Evolutionary conservation across 2,888 invertebrate species (phyloP), one percentile per base, ranked within the genome.

Genomic region (Cataglyphis cursor): DNA sequence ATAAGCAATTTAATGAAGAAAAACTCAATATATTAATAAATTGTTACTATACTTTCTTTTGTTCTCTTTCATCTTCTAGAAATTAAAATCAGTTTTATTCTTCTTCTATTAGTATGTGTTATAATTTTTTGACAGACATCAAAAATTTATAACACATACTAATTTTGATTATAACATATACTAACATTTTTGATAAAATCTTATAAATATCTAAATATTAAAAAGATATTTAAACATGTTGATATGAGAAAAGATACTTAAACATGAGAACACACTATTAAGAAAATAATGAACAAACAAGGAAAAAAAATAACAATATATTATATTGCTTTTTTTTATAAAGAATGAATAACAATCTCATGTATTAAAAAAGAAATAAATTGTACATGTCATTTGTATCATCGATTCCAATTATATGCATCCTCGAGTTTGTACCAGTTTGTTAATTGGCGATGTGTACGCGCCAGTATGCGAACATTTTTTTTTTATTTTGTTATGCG

Each of bases 401-500:
- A 28, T 51, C 24, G 28, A 68, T 76, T 76, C 24, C 21, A 66
- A 24, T 68, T 28, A 15, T 41, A 54, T 38, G 38, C 38, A 51
- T 76, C 28, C 21, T 65, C 41, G 31, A 41, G 10, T 76, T 62
- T 41, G 21, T 28, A 57, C 54, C 41, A 57, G 57, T 70, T 31
- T 44, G 57, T 78, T 78, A 78, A 78, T 78, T 57, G 70, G 18
- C 41, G 70, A 68, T 31, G 9, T 68, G 18, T 51, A 28, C 28
- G 31, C 21, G 48, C 18, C n/a, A 18, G n/a, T 51, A 51, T n/a
- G 48, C n/a, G 48, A 51, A n/a, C 48, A 51, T 51, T 59, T 31
- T 57, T 57, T 57, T 78, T 74, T 75, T 61, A 59, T 41, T 21
- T 38, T n/a, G 28, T 31, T 31, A 6, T 28, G 38, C 57, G 21